These are phyloP conservation scores for Pterocles burchelli DNA, from an alignment of 2,113 vertebrate species.

Conservation along the genomic window DNA sequence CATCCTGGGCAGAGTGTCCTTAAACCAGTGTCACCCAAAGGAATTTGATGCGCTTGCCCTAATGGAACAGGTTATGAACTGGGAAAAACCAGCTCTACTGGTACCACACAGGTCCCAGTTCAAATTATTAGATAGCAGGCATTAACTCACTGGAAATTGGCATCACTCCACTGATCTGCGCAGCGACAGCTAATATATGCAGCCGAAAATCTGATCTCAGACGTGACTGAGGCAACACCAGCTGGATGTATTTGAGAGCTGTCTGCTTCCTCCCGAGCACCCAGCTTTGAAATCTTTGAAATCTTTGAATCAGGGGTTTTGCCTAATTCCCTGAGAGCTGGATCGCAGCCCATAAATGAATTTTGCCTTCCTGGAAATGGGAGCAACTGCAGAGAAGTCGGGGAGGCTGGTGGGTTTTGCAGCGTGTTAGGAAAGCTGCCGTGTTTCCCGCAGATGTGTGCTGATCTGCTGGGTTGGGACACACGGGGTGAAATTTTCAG, in stretches of 20 bases:
- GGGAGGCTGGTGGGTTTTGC: not conserved
- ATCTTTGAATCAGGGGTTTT: not conserved
- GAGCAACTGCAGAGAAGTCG: not conserved
- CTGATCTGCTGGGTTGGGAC: not conserved
- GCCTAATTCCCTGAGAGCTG: not conserved
- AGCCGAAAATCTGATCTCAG: not conserved
- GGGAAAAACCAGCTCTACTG: slow-evolving; percentile 52
- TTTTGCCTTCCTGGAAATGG: slow-evolving; percentile 7
- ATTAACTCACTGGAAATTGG: not conserved
- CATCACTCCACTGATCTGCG: not conserved
- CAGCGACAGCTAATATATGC: not conserved
- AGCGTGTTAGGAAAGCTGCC: not conserved
- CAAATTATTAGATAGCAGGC: slow-evolving; percentile 35
- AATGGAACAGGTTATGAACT: slow-evolving; percentile 53
- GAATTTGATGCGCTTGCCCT: slow-evolving; percentile 63
- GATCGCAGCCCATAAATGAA: not conserved
- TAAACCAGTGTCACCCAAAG: slow-evolving; percentile 10
- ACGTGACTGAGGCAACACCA: not conserved
- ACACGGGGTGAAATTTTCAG: not conserved
- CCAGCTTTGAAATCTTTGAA: not conserved
- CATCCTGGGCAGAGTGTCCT: not conserved
- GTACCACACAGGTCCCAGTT: not conserved
- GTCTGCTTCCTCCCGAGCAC: not conserved
- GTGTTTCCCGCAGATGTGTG: not conserved
- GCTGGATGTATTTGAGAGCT: not conserved